Base-by-base conservation (phyloP, 2,888 invertebrate genomes). In the Orchesella flavescens region DNA sequence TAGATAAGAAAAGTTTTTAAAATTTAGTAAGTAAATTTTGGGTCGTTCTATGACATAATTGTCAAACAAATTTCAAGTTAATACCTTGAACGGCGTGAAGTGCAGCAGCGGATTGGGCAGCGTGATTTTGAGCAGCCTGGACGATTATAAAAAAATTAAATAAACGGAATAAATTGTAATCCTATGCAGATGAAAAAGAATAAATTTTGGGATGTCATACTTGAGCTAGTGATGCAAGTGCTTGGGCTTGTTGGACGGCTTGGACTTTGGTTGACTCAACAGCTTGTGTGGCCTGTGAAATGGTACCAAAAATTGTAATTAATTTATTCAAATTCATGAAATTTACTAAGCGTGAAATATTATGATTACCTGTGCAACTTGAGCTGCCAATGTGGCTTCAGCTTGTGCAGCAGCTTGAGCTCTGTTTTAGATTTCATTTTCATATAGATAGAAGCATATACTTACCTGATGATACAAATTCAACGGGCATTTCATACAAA, bases 181-280 rank as follows among this genome's bases (percentile, higher is more conserved):
- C n/a, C n/a, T n/a, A n/a, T n/a, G n/a, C n/a, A n/a, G n/a, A n/a
- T n/a, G n/a, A n/a, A n/a, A n/a, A n/a, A n/a, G n/a, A n/a, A n/a
- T n/a, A n/a, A 49, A 15, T 49, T 49, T 15, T 3, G 10, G 49
- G 3, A 15, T 49, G 12, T 49, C 43, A 65, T 71, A 80, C 80
- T 66, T 85, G 84, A 0, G 86, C 86, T n/a, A 85, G 83, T 10
- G 87, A 76, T 1, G 84, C 84, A 1, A 87, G 59, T 53, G 86
- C 85, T 53, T 88, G 87, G n/a, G 87, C 87, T 55, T 85, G 87
- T 66, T 87, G 87, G 24, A 87, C 55, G 17, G 87, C 87, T 69
- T 87, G 87, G 15, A 87, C 85, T 71, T 88, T 86, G 17, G 87
- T 86, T 10, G 85, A 83, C 69, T 87, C 88, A 0, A 87, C 88